Base-by-base conservation (phyloP, 2,113 vertebrate genomes). In the Sula dactylatra region DNA sequence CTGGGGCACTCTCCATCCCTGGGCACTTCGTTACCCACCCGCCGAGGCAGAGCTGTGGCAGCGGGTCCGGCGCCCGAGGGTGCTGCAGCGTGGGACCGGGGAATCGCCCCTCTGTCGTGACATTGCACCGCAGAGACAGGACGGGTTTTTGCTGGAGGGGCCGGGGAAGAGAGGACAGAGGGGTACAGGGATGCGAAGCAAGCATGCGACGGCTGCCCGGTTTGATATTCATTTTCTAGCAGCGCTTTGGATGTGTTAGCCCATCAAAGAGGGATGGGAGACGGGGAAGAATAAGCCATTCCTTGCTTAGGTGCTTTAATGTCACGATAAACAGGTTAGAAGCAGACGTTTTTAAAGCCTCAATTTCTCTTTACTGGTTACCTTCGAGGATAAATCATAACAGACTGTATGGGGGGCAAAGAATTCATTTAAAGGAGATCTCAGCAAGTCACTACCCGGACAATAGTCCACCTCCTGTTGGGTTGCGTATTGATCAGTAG, bases 401-500 rank as follows among this genome's bases (percentile, higher is more conserved):
- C 94, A 96, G 78, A 15, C 69, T 12, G 92, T 67, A 89, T 58
- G 49, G 91, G 93, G 96, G 94, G 96, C 94, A 97, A 94, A 97
- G 89, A 95, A 98, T 97, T 90, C 97, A 97, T 96, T 97, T 97
- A 49, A 96, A 96, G 95, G 86, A 89, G 91, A 95, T 97, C 98
- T 97, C 97, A 96, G 97, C 96, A 89, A 98, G 97, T 97, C 98
- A 94, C 97, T 98, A 95, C 98, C 97, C 97, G 98, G 98, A 98
- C 98, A 98, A 98, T 97, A 98, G 97, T 96, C 96, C 98, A 94
- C 98, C 98, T 98, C 98, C 98, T 97, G 98, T 97, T 96, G 99
- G 98, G 98, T 98, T 97, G 98, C 71, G 96, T 97, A 99, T 99
- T 98, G 99, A 99, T 99, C 98, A 98, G 97, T 96, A 98, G 98